Base-by-base conservation (phyloP, 2,888 invertebrate species). In the Hypena proboscidalis region DNA sequence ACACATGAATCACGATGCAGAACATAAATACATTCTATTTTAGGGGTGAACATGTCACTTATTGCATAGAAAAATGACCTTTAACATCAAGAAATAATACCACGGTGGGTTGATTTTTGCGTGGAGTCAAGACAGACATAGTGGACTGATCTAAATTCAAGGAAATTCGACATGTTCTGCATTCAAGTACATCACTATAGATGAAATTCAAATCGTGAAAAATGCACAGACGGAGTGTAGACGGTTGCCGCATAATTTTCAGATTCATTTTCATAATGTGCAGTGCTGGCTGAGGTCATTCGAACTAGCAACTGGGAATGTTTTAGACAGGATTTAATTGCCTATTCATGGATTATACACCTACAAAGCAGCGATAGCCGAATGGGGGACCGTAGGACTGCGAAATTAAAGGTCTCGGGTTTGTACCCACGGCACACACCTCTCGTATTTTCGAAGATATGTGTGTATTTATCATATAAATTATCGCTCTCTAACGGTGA, bases 211-310 rank as follows among this genome's bases (percentile, higher is more conserved):
- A 80, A 82, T 84, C 66, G 73, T 77, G 85, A 86, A 88, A 87
- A 90, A 90, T 90, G 89, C 88, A 86, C 79, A 85, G 87, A 86
- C 84, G 70, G 51, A 71, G 62, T 70, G 66, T 80, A 75, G 79
- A 84, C 75, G 55, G 70, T 57, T 70, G 45, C 72, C 70, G 89
- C 64, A 90, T 90, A 90, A 89, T 87, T 86, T 88, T 87, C 66
- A 88, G 81, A 88, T 88, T 83, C 81, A 88, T 90, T 90, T 80
- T 79, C 80, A 90, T 88, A 89, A 85, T 89, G 80, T 90, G 90
- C 90, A 89, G 79, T 77, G 77, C 70, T 64, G 62, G 70, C 49
- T 85, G 87, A 88, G 89, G 86, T 88, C 87, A 85, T 70, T 73
- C 51, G 61, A 60, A 64, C 66, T 55, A 46, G 11, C 22, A 40